A percentile compares a stretch with the other conserved stretches of the same genome.
Evolutionary conservation across 1,140 invertebrate genomes (phyloP).

Genomic region (Drosophila navojoa): DNA sequence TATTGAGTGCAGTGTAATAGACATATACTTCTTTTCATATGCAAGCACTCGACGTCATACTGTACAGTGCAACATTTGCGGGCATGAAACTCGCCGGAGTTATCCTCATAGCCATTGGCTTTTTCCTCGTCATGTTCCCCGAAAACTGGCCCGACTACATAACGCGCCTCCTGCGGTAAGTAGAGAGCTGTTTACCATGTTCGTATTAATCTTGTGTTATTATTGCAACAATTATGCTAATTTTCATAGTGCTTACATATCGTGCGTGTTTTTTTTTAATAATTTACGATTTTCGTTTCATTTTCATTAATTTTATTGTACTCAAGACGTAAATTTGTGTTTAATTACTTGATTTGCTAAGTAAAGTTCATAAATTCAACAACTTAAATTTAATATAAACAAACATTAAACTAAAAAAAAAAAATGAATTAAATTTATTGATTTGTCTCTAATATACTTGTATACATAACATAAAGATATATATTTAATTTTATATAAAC

Average conservation of each 20-base stretch:
- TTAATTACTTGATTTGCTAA: conserved; percentile 13
- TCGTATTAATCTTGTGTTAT: conserved; percentile 71
- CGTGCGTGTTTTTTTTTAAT: conserved; percentile 69
- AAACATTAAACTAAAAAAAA: conserved; percentile 35
- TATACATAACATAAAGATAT: conserved; percentile 69
- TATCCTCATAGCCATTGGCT: conserved; percentile 94
- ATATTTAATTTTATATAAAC: conserved; percentile 79
- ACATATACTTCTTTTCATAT: not conserved
- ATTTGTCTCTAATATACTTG: conserved; percentile 47
- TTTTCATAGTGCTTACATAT: conserved; percentile 67
- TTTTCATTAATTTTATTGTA: conserved; percentile 29
- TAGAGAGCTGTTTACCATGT: conserved; percentile 23
- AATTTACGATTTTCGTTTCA: conserved; percentile 32
- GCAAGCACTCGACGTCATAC: conserved; percentile 92
- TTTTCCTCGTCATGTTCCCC: conserved; percentile 96
- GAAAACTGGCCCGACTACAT: conserved; percentile 98
- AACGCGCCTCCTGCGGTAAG: conserved; percentile 92
- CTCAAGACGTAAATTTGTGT: conserved; percentile 18
- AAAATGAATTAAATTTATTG: conserved; percentile 25
- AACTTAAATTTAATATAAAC: conserved; percentile 15
- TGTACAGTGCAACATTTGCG: conserved; percentile 93
- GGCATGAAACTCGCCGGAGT: conserved; percentile 97
- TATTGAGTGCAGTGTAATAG: not conserved
- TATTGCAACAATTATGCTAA: conserved; percentile 71
- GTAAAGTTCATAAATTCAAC: conserved; percentile 22